Evolutionary conservation across 2,113 vertebrate species (phyloP).

Genomic region (Pseudonaja textilis): DNA sequence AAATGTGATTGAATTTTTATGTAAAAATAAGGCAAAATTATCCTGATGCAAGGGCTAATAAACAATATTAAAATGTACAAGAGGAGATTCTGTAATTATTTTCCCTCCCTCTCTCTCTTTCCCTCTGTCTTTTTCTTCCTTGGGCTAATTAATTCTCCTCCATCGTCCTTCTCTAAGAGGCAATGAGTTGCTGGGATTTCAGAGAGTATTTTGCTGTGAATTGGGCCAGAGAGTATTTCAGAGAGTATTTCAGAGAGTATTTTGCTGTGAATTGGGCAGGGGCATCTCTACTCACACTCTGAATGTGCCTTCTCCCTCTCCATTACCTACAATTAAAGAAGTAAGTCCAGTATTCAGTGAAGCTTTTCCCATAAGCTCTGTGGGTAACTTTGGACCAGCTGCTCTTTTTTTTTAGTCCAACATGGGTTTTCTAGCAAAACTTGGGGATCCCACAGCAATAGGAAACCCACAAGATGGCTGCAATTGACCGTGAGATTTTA

Average conservation of each 20-base stretch:
- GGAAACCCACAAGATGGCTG: not conserved
- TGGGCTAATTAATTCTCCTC: not conserved
- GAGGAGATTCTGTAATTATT: not conserved
- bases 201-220: not conserved
- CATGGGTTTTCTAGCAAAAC: not conserved
- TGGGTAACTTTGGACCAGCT: not conserved
- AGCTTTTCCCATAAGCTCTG: not conserved
- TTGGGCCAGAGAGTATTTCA: no score
- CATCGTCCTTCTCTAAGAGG: not conserved
- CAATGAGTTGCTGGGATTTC: not conserved
- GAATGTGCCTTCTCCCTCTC: not conserved
- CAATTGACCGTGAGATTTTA: not conserved
- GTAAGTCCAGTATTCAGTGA: not conserved
- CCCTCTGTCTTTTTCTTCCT: not conserved
- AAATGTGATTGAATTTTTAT: slow-evolving; percentile 20
- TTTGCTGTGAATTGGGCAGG: not conserved
- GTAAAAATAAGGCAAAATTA: slow-evolving; percentile 5
- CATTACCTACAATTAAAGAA: not conserved
- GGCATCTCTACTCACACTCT: not conserved
- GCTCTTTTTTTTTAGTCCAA: not conserved
- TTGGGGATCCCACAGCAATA: not conserved
- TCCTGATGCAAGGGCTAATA: not conserved
- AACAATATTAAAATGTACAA: not conserved
- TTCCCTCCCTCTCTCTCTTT: not conserved
- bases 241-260: not conserved